Conservation (phyloP, 1,140 invertebrate species). For the Drosophila rhopaloa region DNA sequence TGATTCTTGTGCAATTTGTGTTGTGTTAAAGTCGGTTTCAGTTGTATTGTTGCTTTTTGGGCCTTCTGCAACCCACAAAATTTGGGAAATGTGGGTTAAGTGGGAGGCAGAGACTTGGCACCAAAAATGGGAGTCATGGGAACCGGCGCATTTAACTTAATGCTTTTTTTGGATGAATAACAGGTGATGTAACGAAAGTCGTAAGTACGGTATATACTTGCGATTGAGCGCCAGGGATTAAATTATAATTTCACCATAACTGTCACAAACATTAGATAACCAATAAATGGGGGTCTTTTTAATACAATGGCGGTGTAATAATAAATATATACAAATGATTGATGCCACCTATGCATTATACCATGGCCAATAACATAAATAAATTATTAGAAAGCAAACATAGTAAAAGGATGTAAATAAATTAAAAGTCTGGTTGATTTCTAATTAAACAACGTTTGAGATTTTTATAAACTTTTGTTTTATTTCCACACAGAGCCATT, state of each 20-base stretch:
- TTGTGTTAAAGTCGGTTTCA: conserved; percentile 30
- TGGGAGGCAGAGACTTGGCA: conserved; percentile 17
- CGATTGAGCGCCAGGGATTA: background rate
- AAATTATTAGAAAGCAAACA: too few species aligned
- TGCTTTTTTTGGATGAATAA: conserved; percentile 7
- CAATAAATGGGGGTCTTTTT: too few species aligned
- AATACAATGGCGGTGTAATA: too few species aligned
- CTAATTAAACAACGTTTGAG: background rate
- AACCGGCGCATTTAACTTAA: conserved; percentile 4
- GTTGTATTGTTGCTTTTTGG: conserved; percentile 6
- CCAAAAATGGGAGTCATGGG: conserved; percentile 29
- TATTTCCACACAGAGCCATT: background rate
- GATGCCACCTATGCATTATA: too few species aligned
- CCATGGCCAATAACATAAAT: too few species aligned
- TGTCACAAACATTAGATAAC: too few species aligned
- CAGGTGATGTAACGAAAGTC: conserved; percentile 1
- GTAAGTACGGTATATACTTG: background rate
- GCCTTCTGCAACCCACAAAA: background rate
- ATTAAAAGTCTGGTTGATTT: too few species aligned
- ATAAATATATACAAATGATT: too few species aligned
- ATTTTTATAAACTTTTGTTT: background rate
- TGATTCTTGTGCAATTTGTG: conserved; percentile 57
- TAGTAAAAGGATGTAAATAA: too few species aligned
- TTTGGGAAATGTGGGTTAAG: conserved; percentile 32
- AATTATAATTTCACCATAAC: background rate